phyloP scores from a whole-genome alignment of 2,888 invertebrate species.

The Pteria penguin region DNA sequence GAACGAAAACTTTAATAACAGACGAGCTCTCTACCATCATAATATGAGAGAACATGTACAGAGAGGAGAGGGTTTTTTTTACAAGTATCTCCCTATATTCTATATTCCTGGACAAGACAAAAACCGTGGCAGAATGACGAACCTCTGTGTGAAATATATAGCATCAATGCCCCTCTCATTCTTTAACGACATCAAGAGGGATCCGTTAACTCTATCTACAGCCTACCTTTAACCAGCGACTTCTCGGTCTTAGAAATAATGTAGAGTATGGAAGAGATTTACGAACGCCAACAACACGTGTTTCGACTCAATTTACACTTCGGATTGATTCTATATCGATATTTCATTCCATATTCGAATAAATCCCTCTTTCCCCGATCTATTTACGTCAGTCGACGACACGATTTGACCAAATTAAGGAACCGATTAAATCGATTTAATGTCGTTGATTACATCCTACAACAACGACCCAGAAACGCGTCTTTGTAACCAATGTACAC shows the following conservation, averaged over 20 bases:
- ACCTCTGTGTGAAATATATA: not conserved
- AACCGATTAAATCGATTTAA: too few species aligned
- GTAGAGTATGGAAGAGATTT: not conserved
- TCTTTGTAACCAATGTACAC: too few species aligned
- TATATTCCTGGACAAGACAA: too few species aligned
- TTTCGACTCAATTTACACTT: slow-evolving; percentile 38
- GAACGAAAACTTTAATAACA: not conserved
- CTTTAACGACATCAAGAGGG: not conserved
- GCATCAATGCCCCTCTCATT: not conserved
- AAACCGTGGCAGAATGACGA: too few species aligned
- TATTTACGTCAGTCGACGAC: too few species aligned
- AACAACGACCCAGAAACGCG: too few species aligned
- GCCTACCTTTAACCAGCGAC: not conserved
- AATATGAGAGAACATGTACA: not conserved
- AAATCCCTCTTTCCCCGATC: slow-evolving; percentile 36
- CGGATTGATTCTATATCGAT: slow-evolving; percentile 37
- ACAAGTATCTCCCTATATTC: too few species aligned
- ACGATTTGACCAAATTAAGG: too few species aligned
- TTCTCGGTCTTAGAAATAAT: not conserved
- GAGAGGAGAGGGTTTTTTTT: too few species aligned
- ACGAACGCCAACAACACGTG: slow-evolving; percentile 20
- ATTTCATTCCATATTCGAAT: slow-evolving; percentile 43
- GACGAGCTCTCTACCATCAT: not conserved
- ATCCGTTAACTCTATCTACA: not conserved
- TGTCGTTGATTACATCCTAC: too few species aligned